Evolutionary conservation across 92 coral and sea anemone species (phyloP), one percentile per base, ranked within the genome.

Genomic region (Heteractis magnifica): DNA sequence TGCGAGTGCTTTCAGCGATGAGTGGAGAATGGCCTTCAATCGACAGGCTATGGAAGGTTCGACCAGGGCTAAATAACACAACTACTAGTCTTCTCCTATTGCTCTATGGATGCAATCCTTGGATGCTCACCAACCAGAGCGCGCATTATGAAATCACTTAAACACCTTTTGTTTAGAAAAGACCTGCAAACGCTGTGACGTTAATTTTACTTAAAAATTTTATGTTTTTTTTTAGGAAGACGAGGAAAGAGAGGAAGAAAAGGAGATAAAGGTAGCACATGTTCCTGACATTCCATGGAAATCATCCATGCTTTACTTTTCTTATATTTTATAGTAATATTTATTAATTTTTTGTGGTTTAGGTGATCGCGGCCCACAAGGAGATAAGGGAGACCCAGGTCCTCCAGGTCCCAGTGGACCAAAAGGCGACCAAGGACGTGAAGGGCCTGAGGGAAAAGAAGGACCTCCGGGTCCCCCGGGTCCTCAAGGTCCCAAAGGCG

Each of bases 241-340:
- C 86, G 62, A 79, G 83, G 92, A 10, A 90, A 23, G 65, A 90
- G 85, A 65, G 87, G 89, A 16, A 83, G 50, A 19, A 90, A 68
- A 60, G 92, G 92, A 73, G 72, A 41, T 0, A 55, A 19, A 86
- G 92, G 92, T 90, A 50, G 72, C 10, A 56, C 16, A 62, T 21
- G 14, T 10, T 51, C 68, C 6, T 4, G 19, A 20, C 19, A 48
- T 9, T n/a, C 49, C 48, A 15, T 19, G 23, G 73, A 23, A 26
- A 20, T 68, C 49, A 10, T 21, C 13, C 48, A 6, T 20, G 44
- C 44, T 65, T 65, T 18, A 65, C 13, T n/a, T n/a, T 6, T 21
- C 5, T 68, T 19, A 20, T 68, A 26, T 21, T 68, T 7, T 10
- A 53, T 53, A 8, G 13, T 53, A 12, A 8, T 8, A 0, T 26